Evolutionary conservation across 2,888 invertebrate species (phyloP), one percentile per base, ranked within the genome.

Genomic region (Pediacus dermestoides): DNA sequence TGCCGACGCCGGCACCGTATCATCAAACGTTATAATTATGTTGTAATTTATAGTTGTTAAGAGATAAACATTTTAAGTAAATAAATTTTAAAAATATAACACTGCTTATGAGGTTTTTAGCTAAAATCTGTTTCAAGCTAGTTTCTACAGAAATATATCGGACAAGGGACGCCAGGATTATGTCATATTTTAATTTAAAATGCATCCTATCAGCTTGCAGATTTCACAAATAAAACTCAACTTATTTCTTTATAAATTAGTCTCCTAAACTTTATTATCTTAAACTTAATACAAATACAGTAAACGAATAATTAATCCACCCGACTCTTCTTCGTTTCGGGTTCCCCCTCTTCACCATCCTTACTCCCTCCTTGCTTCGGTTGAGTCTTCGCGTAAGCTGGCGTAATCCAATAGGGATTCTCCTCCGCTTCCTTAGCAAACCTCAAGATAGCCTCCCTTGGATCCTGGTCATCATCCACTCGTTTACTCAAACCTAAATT

Each of bases 351-450:
- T 4, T 63, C 65, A 10, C 60, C 67, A 11, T 49, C 46, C 8
- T 42, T 37, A 39, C 84, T 82, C 57, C 91, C 88, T 42, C 93
- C 85, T 0, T 86, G 77, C 51, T 80, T 80, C 0, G 95, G 94
- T 57, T 95, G 95, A 0, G 90, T 93, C 58, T 82, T 86, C 31
- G 83, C 80, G 60, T 93, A 93, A 1, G 93, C 93, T 0, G 92
- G 93, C 0, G 92, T 82, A 21, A 93, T 89, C 95, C 95, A 97
- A 63, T 92, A 94, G 0, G 96, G 96, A 75, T 96, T 91, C 62
- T 95, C 91, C 31, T 80, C 94, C 0, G 95, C 96, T 2, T 92
- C 93, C 62, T 95, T 91, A 0, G 96, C 96, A 66, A 82, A 94
- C 52, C 92, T 88, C 39, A 96, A 71, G 50, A 97, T 93, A 2